A percentile compares a stretch with the other conserved stretches of the same genome.
Conservation (phyloP, 2,797 vertebrate genomes). For the Thaleichthys pacificus region DNA sequence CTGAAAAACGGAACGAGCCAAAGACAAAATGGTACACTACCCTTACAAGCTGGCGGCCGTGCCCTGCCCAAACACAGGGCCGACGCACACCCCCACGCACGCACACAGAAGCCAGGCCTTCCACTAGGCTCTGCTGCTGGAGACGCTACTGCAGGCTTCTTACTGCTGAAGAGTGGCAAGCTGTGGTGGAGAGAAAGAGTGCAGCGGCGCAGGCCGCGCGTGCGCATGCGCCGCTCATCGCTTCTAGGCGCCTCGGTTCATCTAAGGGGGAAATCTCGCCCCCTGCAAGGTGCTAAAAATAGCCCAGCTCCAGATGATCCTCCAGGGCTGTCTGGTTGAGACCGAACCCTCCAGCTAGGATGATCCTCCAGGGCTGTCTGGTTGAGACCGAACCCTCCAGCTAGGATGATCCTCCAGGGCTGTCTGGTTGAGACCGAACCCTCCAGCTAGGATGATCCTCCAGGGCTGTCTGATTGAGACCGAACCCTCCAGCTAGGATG, state of each 20-base stretch:
- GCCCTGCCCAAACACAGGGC: slow-evolving; percentile 42
- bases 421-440: not conserved
- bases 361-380: not conserved
- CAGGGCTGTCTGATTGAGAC: not conserved
- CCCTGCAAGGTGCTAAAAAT: not conserved
- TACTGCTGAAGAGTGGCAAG: slow-evolving; percentile 8
- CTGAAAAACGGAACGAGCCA: slow-evolving; percentile 57
- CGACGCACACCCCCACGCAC: not conserved
- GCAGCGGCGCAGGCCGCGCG: not conserved
- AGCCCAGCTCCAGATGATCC: not conserved
- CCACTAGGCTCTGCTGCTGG: slow-evolving; percentile 56
- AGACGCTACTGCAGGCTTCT: not conserved
- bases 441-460: not conserved
- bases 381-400: not conserved
- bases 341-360: no score
- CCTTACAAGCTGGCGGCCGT: slow-evolving; percentile 62
- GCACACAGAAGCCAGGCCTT: slow-evolving; percentile 61
- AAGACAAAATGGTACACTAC: slow-evolving; percentile 63
- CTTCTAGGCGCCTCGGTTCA: slow-evolving; percentile 2
- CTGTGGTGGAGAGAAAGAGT: not conserved
- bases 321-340: not conserved
- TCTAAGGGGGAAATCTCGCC: not conserved
- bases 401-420: not conserved
- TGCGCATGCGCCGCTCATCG: not conserved
- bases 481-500: no score